These are phyloP conservation scores for Halocynthia roretzi DNA, from an alignment of 23 tunicate species.

Conservation along the genomic window DNA sequence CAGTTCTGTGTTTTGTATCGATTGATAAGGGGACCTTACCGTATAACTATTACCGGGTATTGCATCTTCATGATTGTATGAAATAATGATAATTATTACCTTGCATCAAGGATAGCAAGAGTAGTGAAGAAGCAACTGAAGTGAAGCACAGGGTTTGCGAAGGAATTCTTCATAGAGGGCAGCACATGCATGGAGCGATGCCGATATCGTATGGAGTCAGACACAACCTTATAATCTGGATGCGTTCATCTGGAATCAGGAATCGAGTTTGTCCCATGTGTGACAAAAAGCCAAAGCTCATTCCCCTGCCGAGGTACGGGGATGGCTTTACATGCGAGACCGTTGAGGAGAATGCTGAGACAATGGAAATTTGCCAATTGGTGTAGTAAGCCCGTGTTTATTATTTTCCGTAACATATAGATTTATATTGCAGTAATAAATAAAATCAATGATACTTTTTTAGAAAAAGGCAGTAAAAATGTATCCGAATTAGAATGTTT, in stretches of 20 bases:
- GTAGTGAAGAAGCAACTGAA: not conserved
- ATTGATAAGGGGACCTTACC: too few species aligned
- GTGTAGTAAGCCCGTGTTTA: too few species aligned
- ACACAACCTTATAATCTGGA: slow-evolving; percentile 75
- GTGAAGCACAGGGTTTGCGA: slow-evolving; percentile 48
- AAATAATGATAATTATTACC: too few species aligned
- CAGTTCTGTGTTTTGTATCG: too few species aligned
- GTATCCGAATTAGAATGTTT: not conserved
- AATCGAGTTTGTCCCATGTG: slow-evolving; percentile 87
- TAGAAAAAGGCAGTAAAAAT: too few species aligned
- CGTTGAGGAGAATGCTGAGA: not conserved
- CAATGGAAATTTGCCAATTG: slow-evolving; percentile 8
- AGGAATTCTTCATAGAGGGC: slow-evolving; percentile 73
- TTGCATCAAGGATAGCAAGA: too few species aligned
- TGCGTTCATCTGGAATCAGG: slow-evolving; percentile 52
- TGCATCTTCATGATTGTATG: too few species aligned
- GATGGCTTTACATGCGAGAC: slow-evolving; percentile 46
- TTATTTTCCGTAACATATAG: too few species aligned
- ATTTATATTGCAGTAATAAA: too few species aligned
- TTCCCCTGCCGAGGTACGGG: slow-evolving; percentile 17
- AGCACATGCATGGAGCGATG: slow-evolving; percentile 88
- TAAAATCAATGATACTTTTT: too few species aligned
- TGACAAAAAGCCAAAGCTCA: slow-evolving; percentile 32
- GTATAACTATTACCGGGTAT: too few species aligned
- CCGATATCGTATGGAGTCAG: slow-evolving; percentile 43